Evolutionary conservation across 2,113 vertebrate species (phyloP).

Genomic region (Apaloderma vittatum): DNA sequence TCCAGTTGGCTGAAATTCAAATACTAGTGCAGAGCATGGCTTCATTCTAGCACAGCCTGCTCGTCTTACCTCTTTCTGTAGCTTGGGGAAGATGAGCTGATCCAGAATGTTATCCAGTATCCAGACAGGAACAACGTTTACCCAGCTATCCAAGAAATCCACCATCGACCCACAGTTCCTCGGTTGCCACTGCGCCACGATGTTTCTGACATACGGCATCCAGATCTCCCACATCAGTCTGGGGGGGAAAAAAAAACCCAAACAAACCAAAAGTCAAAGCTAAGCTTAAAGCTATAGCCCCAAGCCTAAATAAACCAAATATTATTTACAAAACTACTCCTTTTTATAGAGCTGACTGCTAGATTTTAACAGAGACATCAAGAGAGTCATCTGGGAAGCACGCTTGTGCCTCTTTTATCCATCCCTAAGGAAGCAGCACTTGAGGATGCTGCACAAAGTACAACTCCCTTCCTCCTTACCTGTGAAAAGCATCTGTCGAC

Average conservation of each 20-base stretch:
- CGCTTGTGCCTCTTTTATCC: not conserved
- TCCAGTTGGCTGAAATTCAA: not conserved
- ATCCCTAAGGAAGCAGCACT: not conserved
- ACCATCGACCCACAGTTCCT: constrained; percentile 93
- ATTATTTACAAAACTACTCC: not conserved
- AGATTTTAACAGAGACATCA: not conserved
- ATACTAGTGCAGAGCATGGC: rapidly evolving
- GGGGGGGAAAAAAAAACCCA: not conserved
- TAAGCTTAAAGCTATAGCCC: not conserved
- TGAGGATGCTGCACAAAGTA: not conserved
- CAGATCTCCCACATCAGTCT: constrained; percentile 97
- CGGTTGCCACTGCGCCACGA: constrained; percentile 91
- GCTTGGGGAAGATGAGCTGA: constrained; percentile 94
- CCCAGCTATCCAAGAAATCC: constrained; percentile 95
- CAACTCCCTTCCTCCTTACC: constrained; percentile 60
- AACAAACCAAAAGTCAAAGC: not conserved
- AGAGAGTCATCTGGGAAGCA: not conserved
- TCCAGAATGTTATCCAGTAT: constrained; percentile 93
- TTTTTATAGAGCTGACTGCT: not conserved
- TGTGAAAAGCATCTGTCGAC: constrained; percentile 95
- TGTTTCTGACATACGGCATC: constrained; percentile 90
- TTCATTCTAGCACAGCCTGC: rapidly evolving
- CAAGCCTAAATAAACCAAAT: not conserved
- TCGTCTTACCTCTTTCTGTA: constrained; percentile 91
- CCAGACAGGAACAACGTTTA: constrained; percentile 90